A percentile compares a stretch with the other conserved stretches of the same genome.
phyloP scores from a whole-genome alignment of 2,888 invertebrate species.

The Troides aeacus region DNA sequence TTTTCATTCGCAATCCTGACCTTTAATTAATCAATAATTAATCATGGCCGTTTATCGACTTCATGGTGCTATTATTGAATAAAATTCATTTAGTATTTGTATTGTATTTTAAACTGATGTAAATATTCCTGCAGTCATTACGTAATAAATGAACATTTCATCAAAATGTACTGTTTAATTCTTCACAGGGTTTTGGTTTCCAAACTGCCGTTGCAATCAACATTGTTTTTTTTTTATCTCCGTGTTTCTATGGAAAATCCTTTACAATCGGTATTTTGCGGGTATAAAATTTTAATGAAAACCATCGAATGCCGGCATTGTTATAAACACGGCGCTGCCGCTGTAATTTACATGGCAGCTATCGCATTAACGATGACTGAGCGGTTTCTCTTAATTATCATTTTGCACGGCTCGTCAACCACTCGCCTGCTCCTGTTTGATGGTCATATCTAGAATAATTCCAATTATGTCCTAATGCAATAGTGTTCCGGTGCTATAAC shows the following conservation, averaged over 20 bases:
- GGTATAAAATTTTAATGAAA: slow-evolving; percentile 67
- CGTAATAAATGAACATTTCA: background rate
- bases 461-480: slow-evolving; percentile 2
- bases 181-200: background rate
- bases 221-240: slow-evolving; percentile 2
- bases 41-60: no score
- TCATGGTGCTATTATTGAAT: no score
- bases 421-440: slow-evolving; percentile 56
- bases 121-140: background rate
- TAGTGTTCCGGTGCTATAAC: background rate
- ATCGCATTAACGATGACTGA: slow-evolving; percentile 77
- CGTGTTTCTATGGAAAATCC: slow-evolving; percentile 20
- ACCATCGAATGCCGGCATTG: slow-evolving; percentile 64
- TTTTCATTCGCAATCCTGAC: no score
- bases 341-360: slow-evolving; percentile 73
- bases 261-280: slow-evolving; percentile 41
- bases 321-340: slow-evolving; percentile 57
- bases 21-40: no score
- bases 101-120: background rate
- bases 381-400: slow-evolving; percentile 79
- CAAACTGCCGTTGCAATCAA: slow-evolving; percentile 13
- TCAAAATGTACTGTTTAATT: slow-evolving; percentile 8
- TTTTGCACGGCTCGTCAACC: slow-evolving; percentile 77
- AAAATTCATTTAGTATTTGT: no score
- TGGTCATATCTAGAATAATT: slow-evolving; percentile 23